phyloP scores from a whole-genome alignment of 2,888 invertebrate species.

The Macrophya alboannulata region DNA sequence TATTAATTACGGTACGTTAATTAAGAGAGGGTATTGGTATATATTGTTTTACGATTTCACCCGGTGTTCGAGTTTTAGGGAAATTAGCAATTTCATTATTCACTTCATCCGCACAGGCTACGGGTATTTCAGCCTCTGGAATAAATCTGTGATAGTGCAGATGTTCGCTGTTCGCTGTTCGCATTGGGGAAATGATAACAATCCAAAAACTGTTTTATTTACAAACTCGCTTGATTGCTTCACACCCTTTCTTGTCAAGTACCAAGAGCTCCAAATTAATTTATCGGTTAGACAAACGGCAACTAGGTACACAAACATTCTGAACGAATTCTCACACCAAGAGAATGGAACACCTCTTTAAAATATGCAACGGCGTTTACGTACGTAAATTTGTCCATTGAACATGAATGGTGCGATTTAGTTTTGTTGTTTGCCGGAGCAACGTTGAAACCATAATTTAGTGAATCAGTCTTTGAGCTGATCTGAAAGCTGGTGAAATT shows the following conservation, averaged over 20 bases:
- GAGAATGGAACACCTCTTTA: not conserved
- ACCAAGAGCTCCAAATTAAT: constrained; percentile 14
- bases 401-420: no score
- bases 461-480: not conserved
- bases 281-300: constrained; percentile 1
- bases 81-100: constrained; percentile 52
- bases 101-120: not conserved
- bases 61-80: constrained; percentile 30
- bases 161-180: not conserved
- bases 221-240: constrained; percentile 13
- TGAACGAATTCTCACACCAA: no score
- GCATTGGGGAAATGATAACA: constrained; percentile 1
- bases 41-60: constrained; percentile 41
- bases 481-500: no score
- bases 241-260: constrained; percentile 5
- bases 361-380: constrained; percentile 7
- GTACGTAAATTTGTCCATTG: no score
- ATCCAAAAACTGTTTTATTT: constrained; percentile 3
- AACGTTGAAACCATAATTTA: no score
- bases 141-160: not conserved
- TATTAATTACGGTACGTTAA: constrained; percentile 47
- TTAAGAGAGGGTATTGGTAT: constrained; percentile 40
- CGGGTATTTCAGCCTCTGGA: not conserved
- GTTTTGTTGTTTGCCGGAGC: no score
- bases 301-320: not conserved